Conservation (phyloP, 2,797 vertebrate genomes). For the Rhabdophis nuchalis region DNA sequence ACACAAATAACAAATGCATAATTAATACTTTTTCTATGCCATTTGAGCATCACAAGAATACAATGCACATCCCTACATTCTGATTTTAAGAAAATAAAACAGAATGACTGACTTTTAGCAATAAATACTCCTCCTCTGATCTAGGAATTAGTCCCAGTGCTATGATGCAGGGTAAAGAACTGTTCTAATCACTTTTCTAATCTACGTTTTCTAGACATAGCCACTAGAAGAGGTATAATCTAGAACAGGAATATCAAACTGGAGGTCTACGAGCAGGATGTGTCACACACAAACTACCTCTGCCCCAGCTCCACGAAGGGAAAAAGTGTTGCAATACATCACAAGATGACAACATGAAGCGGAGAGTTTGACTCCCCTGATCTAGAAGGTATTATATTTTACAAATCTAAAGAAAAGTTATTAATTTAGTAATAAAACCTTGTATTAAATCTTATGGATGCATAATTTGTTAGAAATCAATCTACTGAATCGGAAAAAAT, state of each 20-base stretch:
- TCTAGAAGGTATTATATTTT: not conserved
- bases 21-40: not conserved
- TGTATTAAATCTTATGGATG: not conserved
- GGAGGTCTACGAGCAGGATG: too few species aligned
- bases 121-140: not conserved
- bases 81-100: not conserved
- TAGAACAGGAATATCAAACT: too few species aligned
- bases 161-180: not conserved
- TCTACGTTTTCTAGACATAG: not conserved
- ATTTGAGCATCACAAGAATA: not conserved
- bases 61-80: not conserved
- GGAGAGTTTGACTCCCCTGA: too few species aligned
- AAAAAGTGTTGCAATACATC: too few species aligned
- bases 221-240: not conserved
- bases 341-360: too few species aligned
- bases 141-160: not conserved
- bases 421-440: not conserved
- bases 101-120: not conserved
- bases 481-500: not conserved
- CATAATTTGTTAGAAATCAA: not conserved
- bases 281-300: too few species aligned
- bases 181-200: not conserved
- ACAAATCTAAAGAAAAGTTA: not conserved
- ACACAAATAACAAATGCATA: not conserved
- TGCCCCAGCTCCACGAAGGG: too few species aligned